Percentiles rank a stretch among this genome's conserved stretches.
phyloP scores from a whole-genome alignment of 1,140 invertebrate genomes.

The Idris sp. region DNA sequence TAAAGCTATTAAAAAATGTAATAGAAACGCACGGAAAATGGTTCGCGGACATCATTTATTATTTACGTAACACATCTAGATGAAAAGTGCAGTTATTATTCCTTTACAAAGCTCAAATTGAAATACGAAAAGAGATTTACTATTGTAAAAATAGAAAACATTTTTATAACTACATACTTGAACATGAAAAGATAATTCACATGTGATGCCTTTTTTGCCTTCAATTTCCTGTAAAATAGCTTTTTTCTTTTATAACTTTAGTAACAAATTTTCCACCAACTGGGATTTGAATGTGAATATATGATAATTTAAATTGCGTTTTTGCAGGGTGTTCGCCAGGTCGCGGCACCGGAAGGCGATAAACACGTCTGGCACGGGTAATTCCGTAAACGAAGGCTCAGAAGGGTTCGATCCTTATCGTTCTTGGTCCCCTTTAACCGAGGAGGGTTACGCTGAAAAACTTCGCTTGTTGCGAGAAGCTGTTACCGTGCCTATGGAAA shows the following conservation, averaged over 20 bases:
- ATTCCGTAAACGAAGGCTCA: slow-evolving; percentile 72
- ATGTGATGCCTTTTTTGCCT: too few relatives aligned
- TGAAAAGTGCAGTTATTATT: slow-evolving; percentile 37
- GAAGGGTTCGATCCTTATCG: slow-evolving; percentile 77
- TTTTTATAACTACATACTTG: slow-evolving; percentile 22
- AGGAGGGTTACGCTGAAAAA: slow-evolving; percentile 91
- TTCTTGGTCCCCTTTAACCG: slow-evolving; percentile 87
- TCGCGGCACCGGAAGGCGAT: slow-evolving; percentile 86
- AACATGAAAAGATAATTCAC: slow-evolving; percentile 36
- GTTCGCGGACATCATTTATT: slow-evolving; percentile 21
- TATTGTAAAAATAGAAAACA: slow-evolving; percentile 33
- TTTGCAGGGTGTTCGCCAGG: slow-evolving; percentile 86
- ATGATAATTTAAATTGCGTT: not conserved
- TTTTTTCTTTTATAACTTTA: too few relatives aligned
- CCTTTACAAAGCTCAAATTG: slow-evolving; percentile 28
- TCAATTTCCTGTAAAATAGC: too few relatives aligned
- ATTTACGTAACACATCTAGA: slow-evolving; percentile 26
- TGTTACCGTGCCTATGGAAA: slow-evolving; percentile 90
- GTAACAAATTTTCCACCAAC: too few relatives aligned
- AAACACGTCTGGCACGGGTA: slow-evolving; percentile 73
- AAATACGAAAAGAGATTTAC: slow-evolving; percentile 30
- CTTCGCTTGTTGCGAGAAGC: slow-evolving; percentile 89
- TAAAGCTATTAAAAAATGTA: slow-evolving; percentile 29
- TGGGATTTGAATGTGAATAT: too few relatives aligned
- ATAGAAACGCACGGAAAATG: slow-evolving; percentile 12